Base-by-base conservation (phyloP, 2,797 vertebrate species). In the Eospalax fontanierii region DNA sequence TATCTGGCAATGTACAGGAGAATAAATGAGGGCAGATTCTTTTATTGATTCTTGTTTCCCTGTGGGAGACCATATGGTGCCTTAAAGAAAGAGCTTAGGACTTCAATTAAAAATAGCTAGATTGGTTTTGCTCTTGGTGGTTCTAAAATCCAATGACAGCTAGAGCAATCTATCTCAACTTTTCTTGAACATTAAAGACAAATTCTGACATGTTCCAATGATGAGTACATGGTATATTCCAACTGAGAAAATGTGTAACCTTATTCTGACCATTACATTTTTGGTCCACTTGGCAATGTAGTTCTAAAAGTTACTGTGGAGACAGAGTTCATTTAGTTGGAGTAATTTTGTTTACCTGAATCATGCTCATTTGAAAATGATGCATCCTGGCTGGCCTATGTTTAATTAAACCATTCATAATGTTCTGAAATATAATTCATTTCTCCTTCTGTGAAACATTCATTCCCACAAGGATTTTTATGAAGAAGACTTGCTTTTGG, bases 121-220 rank as follows among this genome's bases (percentile, higher is more conserved):
- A 30, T 5, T 73, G 4, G 10, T 78, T 89, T 87, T 89, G 96
- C 19, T 97, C 30, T 90, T 89, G 75, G 73, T 89, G 28, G 68
- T 91, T 90, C 89, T 63, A 88, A 61, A 96, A 70, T 85, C 50
- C 2, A 33, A 59, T 82, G 38, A 80, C 68, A 97, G 94, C 88
- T 19, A 97, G 94, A 96, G 93, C 50, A 94, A 63, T 91, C 89
- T 94, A 96, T 95, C 57, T 96, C 78, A 88, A 35, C 96, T 96
- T 98, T 71, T 95, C 61, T 89, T 97, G 82, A 40, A 92, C 65
- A 70, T 1, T 38, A 40, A 54, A 78, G 85, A 74, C 84, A 50
- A 97, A 84, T 50, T 83, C 54, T 92, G 95, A 94, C 82, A 89
- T 19, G 89, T 97, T 91, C 85, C 50, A 54, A 16, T 54, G n/a